These are phyloP conservation scores for Onychomys torridus DNA, from an alignment of 2,797 vertebrate genomes.

Conservation along the genomic window DNA sequence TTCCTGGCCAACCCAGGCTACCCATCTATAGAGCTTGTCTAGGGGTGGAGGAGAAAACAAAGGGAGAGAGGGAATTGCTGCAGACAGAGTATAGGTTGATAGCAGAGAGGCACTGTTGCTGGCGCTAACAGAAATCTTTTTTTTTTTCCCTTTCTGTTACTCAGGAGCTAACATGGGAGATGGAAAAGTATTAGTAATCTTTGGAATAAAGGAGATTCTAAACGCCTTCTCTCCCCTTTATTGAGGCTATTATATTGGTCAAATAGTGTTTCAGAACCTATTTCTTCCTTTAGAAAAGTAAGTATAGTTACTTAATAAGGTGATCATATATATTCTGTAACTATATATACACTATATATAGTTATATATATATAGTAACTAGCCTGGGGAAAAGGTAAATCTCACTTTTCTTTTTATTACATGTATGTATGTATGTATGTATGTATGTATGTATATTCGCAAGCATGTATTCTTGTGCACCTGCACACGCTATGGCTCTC, in stretches of 20 bases:
- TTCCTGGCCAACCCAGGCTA: neutral
- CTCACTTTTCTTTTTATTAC: neutral
- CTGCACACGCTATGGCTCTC: neutral
- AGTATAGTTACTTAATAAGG: constrained; percentile 27
- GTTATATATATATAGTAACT: too few relatives aligned
- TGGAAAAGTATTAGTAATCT: neutral
- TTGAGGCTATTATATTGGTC: neutral
- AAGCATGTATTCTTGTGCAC: neutral
- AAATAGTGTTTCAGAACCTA: constrained; percentile 34
- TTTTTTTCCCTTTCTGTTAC: constrained; percentile 1
- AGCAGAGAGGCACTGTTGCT: neutral
- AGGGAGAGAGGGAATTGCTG: neutral
- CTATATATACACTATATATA: too few relatives aligned
- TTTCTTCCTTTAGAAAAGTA: neutral
- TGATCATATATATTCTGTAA: constrained; percentile 36
- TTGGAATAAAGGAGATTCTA: constrained; percentile 21
- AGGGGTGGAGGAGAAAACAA: neutral
- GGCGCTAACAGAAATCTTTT: neutral
- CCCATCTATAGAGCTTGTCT: neutral
- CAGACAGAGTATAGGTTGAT: neutral
- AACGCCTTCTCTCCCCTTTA: neutral
- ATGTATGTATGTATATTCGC: neutral
- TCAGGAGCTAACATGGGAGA: neutral
- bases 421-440: neutral
- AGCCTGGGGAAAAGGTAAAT: constrained; percentile 19